Evolutionary conservation across 30 jellyfish, hydroid and myxozoan species (phyloP), one percentile per base, ranked within the genome.

Genomic region (Catostylus mosaicus): DNA sequence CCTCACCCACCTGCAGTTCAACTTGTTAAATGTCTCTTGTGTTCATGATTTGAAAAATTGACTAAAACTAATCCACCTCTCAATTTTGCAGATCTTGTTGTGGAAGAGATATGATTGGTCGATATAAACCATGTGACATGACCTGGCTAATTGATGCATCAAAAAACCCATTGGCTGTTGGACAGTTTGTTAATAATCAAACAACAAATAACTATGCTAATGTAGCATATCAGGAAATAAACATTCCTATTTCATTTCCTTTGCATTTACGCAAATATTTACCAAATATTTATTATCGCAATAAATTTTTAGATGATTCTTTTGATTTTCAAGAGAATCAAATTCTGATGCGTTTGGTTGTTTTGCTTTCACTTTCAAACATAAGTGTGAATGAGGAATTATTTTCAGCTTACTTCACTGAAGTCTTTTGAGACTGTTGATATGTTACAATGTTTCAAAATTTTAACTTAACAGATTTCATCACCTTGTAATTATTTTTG

Each of bases 171-270:
- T 84, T 89, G 24, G 90, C 94, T 36, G 73, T 89, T 29, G 97
- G 97, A 11, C 97, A 89, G 52, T 80, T 24, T 48, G 83, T 89
- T 20, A 89, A 89, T 79, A 89, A 89, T 66, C 93, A 68, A 52
- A 60, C 90, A 30, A 26, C 20, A 12, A 12, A 45, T 29, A 11
- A 11, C n/a, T 90, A 87, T 22, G 97, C 97, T 47, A 89, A 89
- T 47, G 94, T 89, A 19, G 75, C 47, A 24, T 89, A 89, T 75
- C 81, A 80, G 51, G 97, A 89, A 75, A 71, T 81, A 3, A 92
- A 89, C 54, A 65, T 89, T 27, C 90, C 90, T 2, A 51, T 32
- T 14, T 54, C 80, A 1, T 89, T 89, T 67, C 94, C 97, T 11
- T 46, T 82, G 3, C 73, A 63, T 63, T 47, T 80, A 8, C 85